A percentile compares a stretch with the other conserved stretches of the same genome.
Conservation (phyloP, 2,113 vertebrate species). For the Aldabrachelys gigantea region DNA sequence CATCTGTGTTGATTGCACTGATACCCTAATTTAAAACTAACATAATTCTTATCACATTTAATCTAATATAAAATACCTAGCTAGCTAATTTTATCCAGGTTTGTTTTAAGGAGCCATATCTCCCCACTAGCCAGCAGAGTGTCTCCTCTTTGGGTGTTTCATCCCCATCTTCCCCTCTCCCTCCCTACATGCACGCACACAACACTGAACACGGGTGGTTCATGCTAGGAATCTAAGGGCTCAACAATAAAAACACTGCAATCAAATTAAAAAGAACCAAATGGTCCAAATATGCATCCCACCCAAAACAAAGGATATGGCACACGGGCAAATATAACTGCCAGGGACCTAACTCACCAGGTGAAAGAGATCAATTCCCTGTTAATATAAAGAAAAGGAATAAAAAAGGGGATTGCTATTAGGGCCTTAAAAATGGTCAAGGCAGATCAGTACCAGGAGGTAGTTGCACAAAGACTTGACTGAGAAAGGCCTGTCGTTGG, state of each 20-base stretch:
- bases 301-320: neutral
- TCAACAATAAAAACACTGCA: neutral
- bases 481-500: neutral
- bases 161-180: rapidly evolving
- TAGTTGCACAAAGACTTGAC: neutral
- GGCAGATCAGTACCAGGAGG: neutral
- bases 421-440: neutral
- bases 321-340: neutral
- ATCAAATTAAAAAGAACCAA: neutral
- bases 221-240: neutral
- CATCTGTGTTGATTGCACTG: neutral
- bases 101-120: neutral
- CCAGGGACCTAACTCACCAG: neutral
- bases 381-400: neutral
- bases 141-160: neutral
- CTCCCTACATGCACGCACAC: neutral
- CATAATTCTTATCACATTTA: neutral
- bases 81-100: neutral
- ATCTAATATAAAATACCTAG: neutral
- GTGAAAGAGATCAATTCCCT: neutral
- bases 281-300: neutral
- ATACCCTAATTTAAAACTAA: neutral
- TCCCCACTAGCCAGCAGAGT: neutral
- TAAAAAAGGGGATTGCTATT: neutral
- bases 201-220: neutral